Base-by-base conservation (phyloP, 2,113 vertebrate species). In the Sprattus sprattus region DNA sequence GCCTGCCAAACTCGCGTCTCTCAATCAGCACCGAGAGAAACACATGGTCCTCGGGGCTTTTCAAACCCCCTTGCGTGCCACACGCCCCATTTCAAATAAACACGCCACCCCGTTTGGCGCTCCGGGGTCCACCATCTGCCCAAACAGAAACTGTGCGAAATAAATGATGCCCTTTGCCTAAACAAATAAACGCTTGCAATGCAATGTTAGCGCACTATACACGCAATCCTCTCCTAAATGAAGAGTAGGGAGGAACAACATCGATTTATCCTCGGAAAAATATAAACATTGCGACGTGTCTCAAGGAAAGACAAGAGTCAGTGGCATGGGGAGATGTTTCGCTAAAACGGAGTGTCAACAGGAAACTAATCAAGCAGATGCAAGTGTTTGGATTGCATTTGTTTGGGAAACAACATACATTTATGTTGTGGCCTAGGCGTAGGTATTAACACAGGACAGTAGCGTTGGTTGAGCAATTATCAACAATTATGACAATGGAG, bases 41-140 rank as follows among this genome's bases (percentile, higher is more conserved):
- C 90, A 89, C 86, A 86, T 87, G 88, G 83, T 83, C 86, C 81
- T 81, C 81, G 82, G 85, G 80, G 81, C 57, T 86, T 88, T 82
- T 85, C 84, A 60, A 44, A 75, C 47, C 83, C 85, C 46, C 85
- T 90, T 84, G 88, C 87, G 88, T 91, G 88, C 88, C 88, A 85
- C 83, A 86, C 85, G 89, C 86, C 86, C 88, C 85, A 89, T 90
- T 91, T 89, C 87, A 92, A 90, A 91, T 92, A 92, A 92, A 92
- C 91, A 91, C 87, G 81, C 84, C 87, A 85, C 45, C 83, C 86
- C 54, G 57, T 85, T 88, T 90, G 89, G 91, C 87, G 45, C 86
- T 22, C 80, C 80, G 67, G 39, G 54, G 18, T 44, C 85, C 90
- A 75, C 89, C 90, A 90, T 91, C 91, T 92, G 91, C 89, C 86